A percentile compares a stretch with the other conserved stretches of the same genome.
These are phyloP conservation scores for Desmophyllum pertusum DNA, from an alignment of 92 coral and sea anemone species.

Conservation along the genomic window DNA sequence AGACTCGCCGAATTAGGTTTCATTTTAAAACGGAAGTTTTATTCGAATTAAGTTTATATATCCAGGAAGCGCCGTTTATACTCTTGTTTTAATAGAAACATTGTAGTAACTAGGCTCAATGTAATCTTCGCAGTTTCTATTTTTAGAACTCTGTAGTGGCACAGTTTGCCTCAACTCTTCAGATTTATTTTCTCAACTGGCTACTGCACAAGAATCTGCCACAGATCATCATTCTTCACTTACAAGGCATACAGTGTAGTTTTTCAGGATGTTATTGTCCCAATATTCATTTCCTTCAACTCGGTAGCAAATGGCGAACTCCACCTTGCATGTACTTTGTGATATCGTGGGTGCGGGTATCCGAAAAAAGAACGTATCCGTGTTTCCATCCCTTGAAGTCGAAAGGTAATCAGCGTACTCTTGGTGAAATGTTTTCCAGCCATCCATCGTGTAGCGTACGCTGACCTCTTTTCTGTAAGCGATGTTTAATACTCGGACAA, in stretches of 20 bases:
- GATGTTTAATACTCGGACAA: constrained; percentile 75
- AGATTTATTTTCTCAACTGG: too few species aligned
- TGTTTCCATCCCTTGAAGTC: constrained; percentile 62
- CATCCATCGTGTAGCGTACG: constrained; percentile 69
- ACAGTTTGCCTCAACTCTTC: too few species aligned
- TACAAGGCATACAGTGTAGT: constrained; percentile 48
- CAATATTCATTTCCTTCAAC: constrained; percentile 71
- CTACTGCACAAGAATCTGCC: too few species aligned
- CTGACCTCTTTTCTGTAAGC: constrained; percentile 73
- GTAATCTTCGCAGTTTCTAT: too few species aligned
- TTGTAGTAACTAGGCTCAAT: too few species aligned
- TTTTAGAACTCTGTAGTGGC: too few species aligned
- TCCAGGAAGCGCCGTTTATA: too few species aligned
- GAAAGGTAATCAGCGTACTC: constrained; percentile 75
- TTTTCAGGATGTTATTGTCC: constrained; percentile 74
- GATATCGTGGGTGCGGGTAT: constrained; percentile 47
- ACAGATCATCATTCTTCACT: neutral
- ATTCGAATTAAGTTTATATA: too few species aligned
- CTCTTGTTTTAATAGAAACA: too few species aligned
- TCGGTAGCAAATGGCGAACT: constrained; percentile 81
- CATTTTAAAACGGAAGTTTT: too few species aligned
- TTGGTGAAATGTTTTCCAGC: constrained; percentile 63
- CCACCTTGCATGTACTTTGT: constrained; percentile 48
- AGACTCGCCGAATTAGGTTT: too few species aligned
- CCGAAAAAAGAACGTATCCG: constrained; percentile 81